Evolutionary conservation across 2,888 invertebrate species (phyloP), one percentile per base, ranked within the genome.

Genomic region (Agriopis aurantiaria): DNA sequence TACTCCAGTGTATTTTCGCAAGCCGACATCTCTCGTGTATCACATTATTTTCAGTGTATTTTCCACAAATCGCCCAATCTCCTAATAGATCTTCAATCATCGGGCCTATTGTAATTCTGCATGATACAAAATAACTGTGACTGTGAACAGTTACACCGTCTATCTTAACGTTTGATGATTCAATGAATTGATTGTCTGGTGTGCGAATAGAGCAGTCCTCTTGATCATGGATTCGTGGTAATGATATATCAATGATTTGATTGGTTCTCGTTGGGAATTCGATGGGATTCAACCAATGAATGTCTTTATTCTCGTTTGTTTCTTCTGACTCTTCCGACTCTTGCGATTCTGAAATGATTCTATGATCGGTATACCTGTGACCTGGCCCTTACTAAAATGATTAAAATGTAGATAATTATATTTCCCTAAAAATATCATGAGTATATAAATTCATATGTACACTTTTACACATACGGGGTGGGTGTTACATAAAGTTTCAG

Each of bases 41-140:
- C 12, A 67, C 65, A 14, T 17, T 55, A 61, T 76, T 67, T 49
- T 77, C 74, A 8, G 61, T 72, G 57, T 74, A 63, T 63, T 63
- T 71, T 58, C 80, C 82, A 57, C 82, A 78, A 7, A 84, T 57
- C 9, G 76, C 67, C 84, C 84, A 84, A 2, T 76, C 71, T 40
- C 83, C 84, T 33, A 83, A 23, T 14, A 81, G 62, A 3, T 69
- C 64, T n/a, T 71, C 69, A 23, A 68, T 69, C 76, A 84, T 81
- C 10, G 82, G 81, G 0, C 82, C 82, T 59, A 84, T 72, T 48
- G 80, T 82, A 14, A 83, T 72, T 56, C 82, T 76, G 65, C 83
- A 82, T 5, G 82, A 80, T 11, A 81, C 83, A 59, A 75, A 82
- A 23, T 75, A 68, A 68, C 78, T 83, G 45, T 70, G 75, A 5